Evolutionary conservation across 2,888 invertebrate species (phyloP).

Genomic region (Geophilus truncorum): DNA sequence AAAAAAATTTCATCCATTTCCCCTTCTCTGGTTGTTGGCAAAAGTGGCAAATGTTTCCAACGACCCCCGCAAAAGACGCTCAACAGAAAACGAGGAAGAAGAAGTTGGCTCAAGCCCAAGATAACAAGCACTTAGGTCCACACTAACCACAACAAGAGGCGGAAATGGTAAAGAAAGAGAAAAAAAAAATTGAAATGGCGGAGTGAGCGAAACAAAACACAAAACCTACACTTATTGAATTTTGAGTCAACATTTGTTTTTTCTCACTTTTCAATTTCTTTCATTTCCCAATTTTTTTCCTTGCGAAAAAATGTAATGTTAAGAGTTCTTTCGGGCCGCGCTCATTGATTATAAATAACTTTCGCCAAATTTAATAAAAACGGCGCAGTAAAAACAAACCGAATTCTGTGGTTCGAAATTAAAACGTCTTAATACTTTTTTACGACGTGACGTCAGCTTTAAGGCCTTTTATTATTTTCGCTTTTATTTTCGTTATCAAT

Average conservation of each 20-base stretch:
- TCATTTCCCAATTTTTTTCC: not conserved
- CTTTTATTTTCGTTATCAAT: too few species aligned
- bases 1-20: not conserved
- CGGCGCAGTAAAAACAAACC: not conserved
- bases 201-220: not conserved
- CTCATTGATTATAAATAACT: not conserved
- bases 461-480: too few species aligned
- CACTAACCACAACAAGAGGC: conserved; percentile 22
- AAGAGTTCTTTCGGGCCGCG: not conserved
- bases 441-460: not conserved
- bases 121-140: conserved; percentile 27
- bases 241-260: conserved; percentile 3
- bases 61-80: conserved; percentile 17
- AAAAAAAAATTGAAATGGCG: not conserved
- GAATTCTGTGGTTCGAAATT: not conserved
- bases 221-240: conserved; percentile 4
- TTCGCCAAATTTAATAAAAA: conserved; percentile 3
- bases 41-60: conserved; percentile 3
- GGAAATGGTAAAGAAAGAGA: not conserved
- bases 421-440: not conserved
- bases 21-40: not conserved
- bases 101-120: conserved; percentile 6
- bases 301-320: not conserved
- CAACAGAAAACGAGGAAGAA: not conserved
- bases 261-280: not conserved